These are phyloP conservation scores for Tiaroga cobitis DNA, from an alignment of 2,797 vertebrate species.

Conservation along the genomic window DNA sequence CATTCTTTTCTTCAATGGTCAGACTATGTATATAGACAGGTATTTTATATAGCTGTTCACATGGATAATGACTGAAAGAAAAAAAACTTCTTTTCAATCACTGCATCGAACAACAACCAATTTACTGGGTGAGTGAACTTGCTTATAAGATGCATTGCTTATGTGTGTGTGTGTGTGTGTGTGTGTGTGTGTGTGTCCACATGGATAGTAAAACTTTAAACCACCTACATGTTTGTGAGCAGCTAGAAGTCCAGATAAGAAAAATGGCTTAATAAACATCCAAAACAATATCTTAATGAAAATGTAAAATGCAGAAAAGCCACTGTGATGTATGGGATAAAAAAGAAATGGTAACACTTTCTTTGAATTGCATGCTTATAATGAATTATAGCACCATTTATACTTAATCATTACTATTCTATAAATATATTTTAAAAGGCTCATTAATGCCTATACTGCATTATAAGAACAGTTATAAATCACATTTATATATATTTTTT, in stretches of 20 bases:
- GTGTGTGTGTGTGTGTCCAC: background rate
- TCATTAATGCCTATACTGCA: no score
- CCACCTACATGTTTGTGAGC: background rate
- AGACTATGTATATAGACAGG: background rate
- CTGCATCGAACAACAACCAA: conserved; percentile 16
- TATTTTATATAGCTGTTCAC: background rate
- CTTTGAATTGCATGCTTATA: no score
- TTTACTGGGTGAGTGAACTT: background rate
- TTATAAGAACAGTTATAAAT: no score
- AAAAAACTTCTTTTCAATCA: background rate
- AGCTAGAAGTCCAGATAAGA: background rate
- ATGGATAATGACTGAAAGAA: background rate
- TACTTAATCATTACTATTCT: background rate
- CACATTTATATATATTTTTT: background rate
- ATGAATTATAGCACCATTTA: background rate
- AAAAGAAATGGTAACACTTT: no score
- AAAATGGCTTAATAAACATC: background rate
- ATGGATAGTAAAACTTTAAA: background rate
- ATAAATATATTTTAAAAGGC: background rate
- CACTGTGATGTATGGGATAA: no score
- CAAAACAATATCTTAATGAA: background rate
- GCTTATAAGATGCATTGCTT: background rate
- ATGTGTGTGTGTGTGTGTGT: background rate
- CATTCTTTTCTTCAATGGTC: background rate
- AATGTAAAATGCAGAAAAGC: background rate